Base-by-base conservation (phyloP, 1,140 invertebrate species). In the Cyphomyrmex costatus region DNA sequence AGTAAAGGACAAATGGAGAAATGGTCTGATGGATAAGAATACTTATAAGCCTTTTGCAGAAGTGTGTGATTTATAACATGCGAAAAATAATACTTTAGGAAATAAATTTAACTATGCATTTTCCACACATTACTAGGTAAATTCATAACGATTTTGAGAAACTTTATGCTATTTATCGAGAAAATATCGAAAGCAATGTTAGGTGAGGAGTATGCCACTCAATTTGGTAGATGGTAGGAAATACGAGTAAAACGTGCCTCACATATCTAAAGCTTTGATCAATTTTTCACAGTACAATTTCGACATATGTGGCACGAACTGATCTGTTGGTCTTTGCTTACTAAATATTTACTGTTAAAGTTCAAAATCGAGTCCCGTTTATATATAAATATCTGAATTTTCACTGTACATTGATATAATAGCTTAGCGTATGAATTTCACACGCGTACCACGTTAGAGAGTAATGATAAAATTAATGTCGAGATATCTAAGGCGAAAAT, bases 1-100 rank as follows among this genome's bases (percentile, higher is more conserved):
- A 61, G 63, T 60, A 85, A 76, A 84, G 86, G 79, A 90, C 88
- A 85, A 90, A 90, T 85, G 88, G 89, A 76, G 58, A 89, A 79
- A 84, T 87, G 42, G 71, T 65, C 49, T 12, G 61, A 51, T 51
- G 74, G 88, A 87, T 87, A 90, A 79, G 89, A 42, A 70, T 70
- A 76, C 56, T 85, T 79, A 80, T 14, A 14, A 77, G 65, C 53
- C 63, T 86, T 82, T 87, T 78, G 66, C 42, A 49, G 71, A 16
- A 30, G 73, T 2, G 36, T 42, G 36, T 27, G 88, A 84, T 79
- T 79, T 84, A 84, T 89, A 85, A 87, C 61, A 21, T 3, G 21
- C 24, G 49, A 61, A 46, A 36, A 16, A 51, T 8, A 7, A 7
- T 42, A 61, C 12, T 61, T 30, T 61, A 4, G 21, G 21, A 58